These are phyloP conservation scores for Neelides folsomi DNA, from an alignment of 2,888 invertebrate species.

Conservation along the genomic window DNA sequence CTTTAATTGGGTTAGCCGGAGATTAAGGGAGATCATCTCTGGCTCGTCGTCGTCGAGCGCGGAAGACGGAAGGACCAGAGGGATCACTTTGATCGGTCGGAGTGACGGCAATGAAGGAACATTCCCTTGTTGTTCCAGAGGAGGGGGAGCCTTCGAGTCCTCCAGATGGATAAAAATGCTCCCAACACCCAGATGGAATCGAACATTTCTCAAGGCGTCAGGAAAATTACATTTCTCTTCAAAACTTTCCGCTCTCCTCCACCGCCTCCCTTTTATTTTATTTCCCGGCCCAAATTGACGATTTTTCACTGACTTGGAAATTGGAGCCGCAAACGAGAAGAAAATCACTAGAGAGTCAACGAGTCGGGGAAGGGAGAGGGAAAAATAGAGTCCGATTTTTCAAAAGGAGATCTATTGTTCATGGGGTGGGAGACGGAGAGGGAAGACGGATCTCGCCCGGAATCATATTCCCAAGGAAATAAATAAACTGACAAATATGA, in stretches of 20 bases:
- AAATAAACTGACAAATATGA: constrained; percentile 29
- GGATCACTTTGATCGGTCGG: too few relatives aligned
- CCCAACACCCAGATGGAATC: constrained; percentile 30
- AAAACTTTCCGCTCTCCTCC: constrained; percentile 6
- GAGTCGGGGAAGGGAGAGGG: constrained; percentile 25
- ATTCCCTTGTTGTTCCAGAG: constrained; percentile 6
- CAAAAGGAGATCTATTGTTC: constrained; percentile 9
- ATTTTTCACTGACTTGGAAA: constrained; percentile 33
- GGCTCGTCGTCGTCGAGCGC: background rate
- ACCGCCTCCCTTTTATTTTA: constrained; percentile 21
- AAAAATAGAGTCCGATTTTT: constrained; percentile 32
- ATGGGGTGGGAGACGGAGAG: background rate
- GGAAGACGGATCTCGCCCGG: constrained; percentile 6
- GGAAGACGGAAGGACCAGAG: too few relatives aligned
- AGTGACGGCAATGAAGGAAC: too few relatives aligned
- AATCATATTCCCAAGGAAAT: constrained; percentile 27
- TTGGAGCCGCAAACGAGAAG: constrained; percentile 31
- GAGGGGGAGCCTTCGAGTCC: constrained; percentile 1
- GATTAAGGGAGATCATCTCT: background rate
- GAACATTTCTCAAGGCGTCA: constrained; percentile 32
- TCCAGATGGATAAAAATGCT: constrained; percentile 30
- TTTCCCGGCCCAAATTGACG: constrained; percentile 32
- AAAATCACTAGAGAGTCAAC: constrained; percentile 33
- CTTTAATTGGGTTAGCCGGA: constrained; percentile 2
- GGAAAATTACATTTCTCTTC: constrained; percentile 24